A percentile compares a stretch with the other conserved stretches of the same genome.
These are phyloP conservation scores for Donacobius atricapilla DNA, from an alignment of 2,113 vertebrate species.

Conservation along the genomic window DNA sequence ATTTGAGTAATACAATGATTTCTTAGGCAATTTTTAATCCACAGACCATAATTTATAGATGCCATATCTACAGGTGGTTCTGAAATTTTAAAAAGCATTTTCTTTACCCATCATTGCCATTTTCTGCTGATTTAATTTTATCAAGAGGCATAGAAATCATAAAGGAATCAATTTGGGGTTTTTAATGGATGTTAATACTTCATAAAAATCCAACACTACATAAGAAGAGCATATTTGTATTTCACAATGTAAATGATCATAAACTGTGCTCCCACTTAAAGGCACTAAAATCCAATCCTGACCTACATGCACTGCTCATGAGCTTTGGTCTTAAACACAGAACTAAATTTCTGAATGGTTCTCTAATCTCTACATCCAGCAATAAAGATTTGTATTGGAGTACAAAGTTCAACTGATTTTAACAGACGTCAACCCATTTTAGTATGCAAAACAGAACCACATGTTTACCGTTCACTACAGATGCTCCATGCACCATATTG, in stretches of 20 bases:
- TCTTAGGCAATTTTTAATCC: background rate
- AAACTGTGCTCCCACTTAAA: background rate
- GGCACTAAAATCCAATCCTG: background rate
- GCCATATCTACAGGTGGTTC: background rate
- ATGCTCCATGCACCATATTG: background rate
- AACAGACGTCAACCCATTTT: background rate
- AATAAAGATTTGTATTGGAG: background rate
- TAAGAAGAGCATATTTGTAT: background rate
- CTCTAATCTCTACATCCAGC: background rate
- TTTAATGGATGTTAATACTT: background rate
- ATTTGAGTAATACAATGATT: background rate
- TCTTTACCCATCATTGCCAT: background rate
- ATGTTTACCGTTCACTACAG: background rate
- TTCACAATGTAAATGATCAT: background rate
- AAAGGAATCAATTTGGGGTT: background rate
- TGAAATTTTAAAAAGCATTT: background rate
- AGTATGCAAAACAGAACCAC: background rate
- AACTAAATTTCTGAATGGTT: background rate
- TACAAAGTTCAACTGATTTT: background rate
- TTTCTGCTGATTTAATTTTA: background rate
- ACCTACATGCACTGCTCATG: background rate
- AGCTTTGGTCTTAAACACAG: background rate
- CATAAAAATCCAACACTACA: background rate
- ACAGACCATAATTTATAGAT: background rate
- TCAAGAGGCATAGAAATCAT: background rate